Evolutionary conservation across 2,113 vertebrate genomes (phyloP).

Genomic region (Pedionomus torquatus): DNA sequence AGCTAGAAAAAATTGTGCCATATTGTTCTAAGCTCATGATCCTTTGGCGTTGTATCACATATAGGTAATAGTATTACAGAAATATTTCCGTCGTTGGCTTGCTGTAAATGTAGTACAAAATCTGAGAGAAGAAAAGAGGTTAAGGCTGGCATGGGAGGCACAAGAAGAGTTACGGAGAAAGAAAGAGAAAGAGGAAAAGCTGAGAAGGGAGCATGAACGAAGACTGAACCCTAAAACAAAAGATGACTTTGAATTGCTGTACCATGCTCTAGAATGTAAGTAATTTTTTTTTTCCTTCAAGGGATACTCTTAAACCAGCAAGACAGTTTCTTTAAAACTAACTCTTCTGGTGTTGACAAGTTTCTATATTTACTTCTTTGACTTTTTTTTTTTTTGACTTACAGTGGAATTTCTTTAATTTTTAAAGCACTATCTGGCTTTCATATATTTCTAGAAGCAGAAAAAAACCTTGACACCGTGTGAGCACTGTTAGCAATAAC

Average conservation of each 20-base stretch:
- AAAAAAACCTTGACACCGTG: background rate
- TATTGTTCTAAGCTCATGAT: background rate
- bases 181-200: constrained; percentile 80
- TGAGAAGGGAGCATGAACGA: constrained; percentile 75
- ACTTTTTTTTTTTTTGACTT: background rate
- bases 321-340: background rate
- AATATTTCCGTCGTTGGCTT: constrained; percentile 81
- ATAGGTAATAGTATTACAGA: constrained; percentile 87
- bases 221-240: constrained; percentile 83
- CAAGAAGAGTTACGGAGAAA: constrained; percentile 73
- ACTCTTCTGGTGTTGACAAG: fast-evolving
- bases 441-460: background rate
- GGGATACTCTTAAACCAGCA: background rate
- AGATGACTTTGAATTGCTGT: constrained; percentile 90
- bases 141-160: constrained; percentile 78
- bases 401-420: background rate
- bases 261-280: constrained; percentile 87
- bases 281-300: background rate
- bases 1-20: background rate
- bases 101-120: constrained; percentile 73
- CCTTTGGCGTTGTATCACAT: constrained; percentile 18
- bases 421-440: background rate
- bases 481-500: background rate
- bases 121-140: constrained; percentile 70
- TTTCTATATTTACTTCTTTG: background rate